Conservation (phyloP, 1,140 invertebrate genomes). For the Augochlora pura region DNA sequence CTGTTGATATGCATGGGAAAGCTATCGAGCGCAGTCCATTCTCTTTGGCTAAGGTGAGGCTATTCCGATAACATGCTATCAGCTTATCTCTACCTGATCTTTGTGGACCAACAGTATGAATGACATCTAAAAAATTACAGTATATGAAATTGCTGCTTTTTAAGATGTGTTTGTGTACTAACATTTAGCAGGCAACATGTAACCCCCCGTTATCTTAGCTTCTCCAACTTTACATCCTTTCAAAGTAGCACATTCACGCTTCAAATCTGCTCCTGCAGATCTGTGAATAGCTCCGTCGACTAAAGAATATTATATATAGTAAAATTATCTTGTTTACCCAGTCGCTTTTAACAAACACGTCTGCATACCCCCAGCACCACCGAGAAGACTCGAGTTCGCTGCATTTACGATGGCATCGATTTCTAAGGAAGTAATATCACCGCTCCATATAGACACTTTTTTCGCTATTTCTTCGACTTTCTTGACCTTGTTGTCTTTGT, state of each 20-base stretch:
- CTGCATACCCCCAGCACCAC: slow-evolving; percentile 88
- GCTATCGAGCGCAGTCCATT: slow-evolving; percentile 86
- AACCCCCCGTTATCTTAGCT: slow-evolving; percentile 91
- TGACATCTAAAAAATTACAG: slow-evolving; percentile 84
- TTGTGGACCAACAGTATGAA: slow-evolving; percentile 91
- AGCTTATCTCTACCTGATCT: slow-evolving; percentile 86
- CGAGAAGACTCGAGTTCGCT: slow-evolving; percentile 89
- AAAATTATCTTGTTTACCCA: neutral
- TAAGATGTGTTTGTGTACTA: slow-evolving; percentile 62
- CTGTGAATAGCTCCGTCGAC: slow-evolving; percentile 93
- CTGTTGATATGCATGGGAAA: slow-evolving; percentile 93
- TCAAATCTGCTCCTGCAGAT: slow-evolving; percentile 85
- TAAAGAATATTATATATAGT: slow-evolving; percentile 60
- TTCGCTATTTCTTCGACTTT: slow-evolving; percentile 78
- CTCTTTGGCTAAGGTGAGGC: slow-evolving; percentile 82
- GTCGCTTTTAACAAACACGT: neutral
- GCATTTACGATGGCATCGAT: slow-evolving; percentile 96
- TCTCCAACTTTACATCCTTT: slow-evolving; percentile 88
- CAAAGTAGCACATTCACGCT: slow-evolving; percentile 87
- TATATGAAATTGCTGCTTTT: slow-evolving; percentile 9
- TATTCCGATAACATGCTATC: slow-evolving; percentile 86
- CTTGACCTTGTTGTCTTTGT: slow-evolving; percentile 71
- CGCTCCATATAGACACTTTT: slow-evolving; percentile 86
- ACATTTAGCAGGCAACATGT: slow-evolving; percentile 89
- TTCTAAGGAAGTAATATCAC: slow-evolving; percentile 93